Percentiles rank a stretch among this genome's conserved stretches.
These are phyloP conservation scores for Anthoscopus minutus DNA, from an alignment of 2,113 vertebrate species.

Conservation along the genomic window DNA sequence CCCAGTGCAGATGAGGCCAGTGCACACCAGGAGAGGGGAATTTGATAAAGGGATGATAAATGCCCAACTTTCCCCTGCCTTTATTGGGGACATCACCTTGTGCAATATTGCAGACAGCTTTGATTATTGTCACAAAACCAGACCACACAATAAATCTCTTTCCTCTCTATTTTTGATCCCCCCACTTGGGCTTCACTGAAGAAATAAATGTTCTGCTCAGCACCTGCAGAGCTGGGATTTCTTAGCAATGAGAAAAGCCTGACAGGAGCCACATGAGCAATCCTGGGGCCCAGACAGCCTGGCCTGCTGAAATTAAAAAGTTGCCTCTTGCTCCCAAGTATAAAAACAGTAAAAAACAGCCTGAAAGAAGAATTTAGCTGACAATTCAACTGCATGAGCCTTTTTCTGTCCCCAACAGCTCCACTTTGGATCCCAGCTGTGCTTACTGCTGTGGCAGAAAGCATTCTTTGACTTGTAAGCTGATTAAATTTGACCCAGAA, in stretches of 20 bases:
- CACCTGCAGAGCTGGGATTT: background rate
- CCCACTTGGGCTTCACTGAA: background rate
- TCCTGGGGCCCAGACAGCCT: background rate
- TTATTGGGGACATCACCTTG: background rate
- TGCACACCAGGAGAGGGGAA: background rate
- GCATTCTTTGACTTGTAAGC: constrained; percentile 8
- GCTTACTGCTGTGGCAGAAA: constrained; percentile 3
- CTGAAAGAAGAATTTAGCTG: constrained; percentile 3
- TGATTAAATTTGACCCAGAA: constrained; percentile 36
- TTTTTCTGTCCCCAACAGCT: background rate
- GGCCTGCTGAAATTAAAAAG: background rate
- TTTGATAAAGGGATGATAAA: constrained; percentile 30
- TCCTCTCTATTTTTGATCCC: background rate
- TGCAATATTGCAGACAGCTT: background rate
- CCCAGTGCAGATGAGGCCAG: background rate
- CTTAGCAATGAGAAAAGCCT: background rate
- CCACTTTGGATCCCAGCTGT: background rate
- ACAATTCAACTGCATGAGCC: background rate
- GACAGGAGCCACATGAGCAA: background rate
- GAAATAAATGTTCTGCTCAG: constrained; percentile 17
- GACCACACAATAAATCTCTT: background rate
- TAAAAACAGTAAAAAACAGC: background rate
- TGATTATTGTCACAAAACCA: background rate
- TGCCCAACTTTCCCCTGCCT: background rate
- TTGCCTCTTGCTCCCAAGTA: background rate